Base-by-base conservation (phyloP, 2,888 invertebrate genomes). In the Agrotis segetum region DNA sequence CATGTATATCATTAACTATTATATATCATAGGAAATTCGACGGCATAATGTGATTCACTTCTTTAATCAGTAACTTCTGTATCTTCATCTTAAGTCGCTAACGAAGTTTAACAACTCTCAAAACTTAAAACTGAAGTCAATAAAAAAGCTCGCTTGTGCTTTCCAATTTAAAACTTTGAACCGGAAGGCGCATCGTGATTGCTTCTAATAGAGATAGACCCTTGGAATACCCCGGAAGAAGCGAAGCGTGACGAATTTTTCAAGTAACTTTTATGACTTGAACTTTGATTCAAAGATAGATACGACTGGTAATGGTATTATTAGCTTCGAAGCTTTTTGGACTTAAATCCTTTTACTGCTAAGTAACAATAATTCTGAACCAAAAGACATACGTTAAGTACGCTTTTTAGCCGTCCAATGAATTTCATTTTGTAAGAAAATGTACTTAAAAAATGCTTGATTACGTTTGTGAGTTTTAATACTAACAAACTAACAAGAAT, bases 161-260 rank as follows among this genome's bases (percentile, higher is more conserved):
- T 53, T 76, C 47, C 19, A 52, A 63, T 70, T 79, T 67, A 47
- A 77, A 77, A 61, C 21, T 44, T 47, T 58, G 24, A 55, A 64
- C 52, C 44, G 78, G 71, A 79, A 77, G 65, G n/a, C 44, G 19
- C 29, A 46, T 70, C 58, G 66, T 61, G 64, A 82, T 78, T 71
- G 53, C 77, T 62, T 56, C 56, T 50, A 49, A 53, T 56, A 24
- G 70, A 62, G 46, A 53, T 56, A 24, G 70, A 62, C 82, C 68
- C 67, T 74, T 52, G 58, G 64, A 72, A 78, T 84, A 85, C 59
- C 81, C 85, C 81, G 85, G 85, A 84, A 85, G 70, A 74, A 58
- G 44, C 62, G 52, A 76, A 9, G 65, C 85, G 81, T 84, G 84
- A 83, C 85, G 63, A 44, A 71, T 74, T 83, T 83, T 72, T 82